Evolutionary conservation across 2,888 invertebrate species (phyloP), one percentile per base, ranked within the genome.

Genomic region (Erebia aethiops): DNA sequence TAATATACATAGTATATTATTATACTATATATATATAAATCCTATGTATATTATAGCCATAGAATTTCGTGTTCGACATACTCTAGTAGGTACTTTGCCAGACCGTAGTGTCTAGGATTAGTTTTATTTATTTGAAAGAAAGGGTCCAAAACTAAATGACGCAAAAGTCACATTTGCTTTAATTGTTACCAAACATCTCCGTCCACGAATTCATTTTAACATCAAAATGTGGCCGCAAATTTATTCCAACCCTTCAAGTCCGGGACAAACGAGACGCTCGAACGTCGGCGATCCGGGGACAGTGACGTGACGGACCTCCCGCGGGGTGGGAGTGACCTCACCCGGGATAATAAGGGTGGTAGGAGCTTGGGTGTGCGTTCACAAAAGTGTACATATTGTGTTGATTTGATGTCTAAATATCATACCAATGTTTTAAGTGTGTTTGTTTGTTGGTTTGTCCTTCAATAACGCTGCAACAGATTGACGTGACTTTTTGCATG

Each of bases 261-360:
- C 86, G 85, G 87, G 88, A 89, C 88, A 89, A 90, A 91, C 91
- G 90, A 90, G 90, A 89, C 88, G 88, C 82, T 81, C 79, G 83
- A 82, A 79, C 83, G 84, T 82, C 87, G 87, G 88, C 88, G 89
- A 87, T 85, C 83, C 84, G 79, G 86, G 89, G 92, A 92, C 91
- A 92, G 90, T 92, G 92, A 92, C 91, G 92, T 91, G 92, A 92
- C 91, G 82, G 80, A 80, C 81, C 79, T 78, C 78, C 73, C 76
- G 78, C 67, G 73, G 79, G 82, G 84, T 83, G 81, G 84, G 84
- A 84, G 84, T 87, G 87, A 87, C 86, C 63, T 87, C 88, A 86
- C 80, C 82, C 83, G 75, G 87, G 88, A 87, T 90, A 90, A 91
- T 90, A 90, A 91, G 90, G 89, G 88, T 87, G 89, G 82, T n/a